Evolutionary conservation across 2,888 invertebrate genomes (phyloP).

Genomic region (Polyploca ridens): DNA sequence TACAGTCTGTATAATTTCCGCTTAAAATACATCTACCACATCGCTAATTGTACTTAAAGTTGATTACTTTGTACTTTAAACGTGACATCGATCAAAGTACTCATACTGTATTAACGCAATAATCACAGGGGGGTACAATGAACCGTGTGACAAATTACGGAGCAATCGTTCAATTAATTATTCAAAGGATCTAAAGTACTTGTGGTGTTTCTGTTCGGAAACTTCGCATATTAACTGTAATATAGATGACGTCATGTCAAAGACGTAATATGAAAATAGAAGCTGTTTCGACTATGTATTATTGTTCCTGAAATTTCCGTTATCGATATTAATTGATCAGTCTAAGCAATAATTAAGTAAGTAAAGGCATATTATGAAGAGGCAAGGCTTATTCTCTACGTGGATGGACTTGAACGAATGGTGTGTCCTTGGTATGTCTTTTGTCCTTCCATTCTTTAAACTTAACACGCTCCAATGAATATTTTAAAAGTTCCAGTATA

Average conservation of each 20-base stretch:
- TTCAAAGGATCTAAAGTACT: not conserved
- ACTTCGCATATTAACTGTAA: not conserved
- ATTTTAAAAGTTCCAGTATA: constrained; percentile 23
- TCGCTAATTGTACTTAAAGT: not conserved
- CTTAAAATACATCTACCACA: not conserved
- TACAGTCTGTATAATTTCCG: not conserved
- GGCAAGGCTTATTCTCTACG: not conserved
- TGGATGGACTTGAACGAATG: not conserved
- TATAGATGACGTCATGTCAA: not conserved
- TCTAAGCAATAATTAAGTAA: not conserved
- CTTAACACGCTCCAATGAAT: constrained; percentile 27
- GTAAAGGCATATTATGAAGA: not conserved
- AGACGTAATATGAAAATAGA: not conserved
- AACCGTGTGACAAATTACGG: not conserved
- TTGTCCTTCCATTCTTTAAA: constrained; percentile 10
- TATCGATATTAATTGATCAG: not conserved
- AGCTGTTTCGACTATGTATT: not conserved
- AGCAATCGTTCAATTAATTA: not conserved
- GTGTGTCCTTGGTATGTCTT: no score
- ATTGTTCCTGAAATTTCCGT: not conserved
- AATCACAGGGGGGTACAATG: not conserved
- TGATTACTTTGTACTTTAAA: no score
- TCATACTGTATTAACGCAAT: not conserved
- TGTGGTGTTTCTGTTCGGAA: not conserved
- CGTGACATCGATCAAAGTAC: constrained; percentile 1